These are phyloP conservation scores for Polia nebulosa DNA, from an alignment of 2,888 invertebrate genomes.

Conservation along the genomic window DNA sequence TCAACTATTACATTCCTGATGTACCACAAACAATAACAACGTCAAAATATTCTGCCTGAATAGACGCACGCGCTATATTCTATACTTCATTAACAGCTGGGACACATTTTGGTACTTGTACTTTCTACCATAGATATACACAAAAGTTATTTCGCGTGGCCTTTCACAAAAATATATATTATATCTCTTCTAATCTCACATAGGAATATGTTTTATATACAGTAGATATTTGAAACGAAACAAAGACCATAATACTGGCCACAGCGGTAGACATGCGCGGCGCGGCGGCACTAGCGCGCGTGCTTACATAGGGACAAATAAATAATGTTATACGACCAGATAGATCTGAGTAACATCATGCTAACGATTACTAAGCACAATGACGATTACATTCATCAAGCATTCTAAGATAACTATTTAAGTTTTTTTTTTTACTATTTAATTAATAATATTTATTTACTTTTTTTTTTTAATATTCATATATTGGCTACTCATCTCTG, in stretches of 20 bases:
- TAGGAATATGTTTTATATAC: conserved; percentile 76
- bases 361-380: conserved; percentile 90
- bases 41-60: conserved; percentile 73
- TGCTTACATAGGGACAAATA: conserved; percentile 70
- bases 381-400: conserved; percentile 90
- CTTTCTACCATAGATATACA: conserved; percentile 60
- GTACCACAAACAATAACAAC: conserved; percentile 83
- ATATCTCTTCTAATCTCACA: conserved; percentile 78
- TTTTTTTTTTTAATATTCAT: conserved; percentile 83
- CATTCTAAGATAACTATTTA: conserved; percentile 87
- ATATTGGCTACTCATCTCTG: conserved; percentile 87
- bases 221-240: conserved; percentile 72
- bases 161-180: conserved; percentile 77
- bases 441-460: too few species aligned
- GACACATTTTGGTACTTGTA: conserved; percentile 61
- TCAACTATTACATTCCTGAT: conserved; percentile 76
- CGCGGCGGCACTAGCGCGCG: conserved; percentile 57
- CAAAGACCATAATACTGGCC: conserved; percentile 60
- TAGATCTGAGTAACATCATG: conserved; percentile 85
- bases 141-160: conserved; percentile 70
- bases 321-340: conserved; percentile 79
- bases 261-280: conserved; percentile 48
- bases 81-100: conserved; percentile 54
- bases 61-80: conserved; percentile 68
- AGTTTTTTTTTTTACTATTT: conserved; percentile 81